Conservation (phyloP, 2,797 vertebrate species). For the Spizella passerina region DNA sequence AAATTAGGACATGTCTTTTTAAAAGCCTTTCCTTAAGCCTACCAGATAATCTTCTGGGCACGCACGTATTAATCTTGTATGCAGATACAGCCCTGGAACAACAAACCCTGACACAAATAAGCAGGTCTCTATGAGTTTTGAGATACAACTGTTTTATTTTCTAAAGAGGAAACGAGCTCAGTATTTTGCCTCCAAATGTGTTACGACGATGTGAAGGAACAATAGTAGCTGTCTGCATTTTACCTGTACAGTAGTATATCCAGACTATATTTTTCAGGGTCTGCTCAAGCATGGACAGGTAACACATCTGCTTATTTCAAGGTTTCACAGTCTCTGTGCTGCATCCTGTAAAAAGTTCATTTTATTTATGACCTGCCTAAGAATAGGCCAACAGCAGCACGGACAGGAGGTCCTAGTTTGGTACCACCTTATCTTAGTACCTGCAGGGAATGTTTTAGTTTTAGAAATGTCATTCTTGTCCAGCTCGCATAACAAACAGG, state of each 20-base stretch:
- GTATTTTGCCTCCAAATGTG: not conserved
- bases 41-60: not conserved
- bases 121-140: not conserved
- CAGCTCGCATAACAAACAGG: not conserved
- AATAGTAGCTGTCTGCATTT: not conserved
- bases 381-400: not conserved
- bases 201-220: not conserved
- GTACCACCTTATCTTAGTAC: not conserved
- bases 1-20: not conserved
- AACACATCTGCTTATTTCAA: not conserved
- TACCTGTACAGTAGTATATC: rapidly evolving
- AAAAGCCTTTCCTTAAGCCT: not conserved
- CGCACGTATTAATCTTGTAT: rapidly evolving
- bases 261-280: not conserved
- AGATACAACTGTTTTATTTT: not conserved
- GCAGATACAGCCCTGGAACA: not conserved
- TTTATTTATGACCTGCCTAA: not conserved
- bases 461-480: not conserved
- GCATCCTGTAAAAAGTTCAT: not conserved
- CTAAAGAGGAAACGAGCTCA: not conserved
- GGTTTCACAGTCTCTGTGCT: not conserved
- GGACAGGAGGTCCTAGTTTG: not conserved
- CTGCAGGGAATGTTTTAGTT: not conserved
- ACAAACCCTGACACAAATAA: not conserved
- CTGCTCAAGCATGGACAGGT: not conserved